Base-by-base conservation (phyloP, 2,113 vertebrate species). In the Cnemophilus loriae region DNA sequence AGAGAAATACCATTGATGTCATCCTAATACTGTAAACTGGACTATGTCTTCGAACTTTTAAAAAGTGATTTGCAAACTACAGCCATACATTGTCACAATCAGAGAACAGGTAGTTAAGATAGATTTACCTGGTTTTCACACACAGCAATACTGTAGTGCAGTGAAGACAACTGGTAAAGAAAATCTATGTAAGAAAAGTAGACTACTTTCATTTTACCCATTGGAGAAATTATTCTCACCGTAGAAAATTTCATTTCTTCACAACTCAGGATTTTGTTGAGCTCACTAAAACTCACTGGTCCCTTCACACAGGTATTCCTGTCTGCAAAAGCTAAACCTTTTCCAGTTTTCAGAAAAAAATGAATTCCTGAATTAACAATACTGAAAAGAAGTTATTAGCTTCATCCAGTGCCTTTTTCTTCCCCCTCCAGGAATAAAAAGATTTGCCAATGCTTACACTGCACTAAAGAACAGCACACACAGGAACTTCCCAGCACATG, bases 381-480 rank as follows among this genome's bases (percentile, higher is more conserved):
- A 28, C 6, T 10, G 6, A 33, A 68, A 82, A 57, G 6, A 75
- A 75, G 9, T 55, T 59, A 27, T 22, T 26, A 30, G n/a, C n/a
- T 46, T 77, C 24, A 69, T 15, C 33, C 32, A 42, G 13, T 32
- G 17, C 7, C 17, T 59, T 37, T 23, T 24, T 5, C 13, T 2
- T 3, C 2, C 4, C 6, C 4, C 22, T 37, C 18, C 23, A 12
- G 32, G 68, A 79, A 32, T 8, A 26, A 44, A 56, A 88, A 53
- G 6, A 4, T 76, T 68, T 73, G 4, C 44, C 21, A 41, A 7
- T 0, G 0, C 17, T 74, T 23, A 21, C 2, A 1, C 50, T 53
- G n/a, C 16, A 3, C 37, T 53, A 5, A 37, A 44, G 26, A 69
- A 6, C 61, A 60, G 26, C 52, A 37, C 20, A n/a, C 18, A 28